Percentiles rank a stretch among this genome's conserved stretches.
These are phyloP conservation scores for Pachycephus smyrnensis DNA, from an alignment of 2,888 invertebrate genomes.

Conservation along the genomic window DNA sequence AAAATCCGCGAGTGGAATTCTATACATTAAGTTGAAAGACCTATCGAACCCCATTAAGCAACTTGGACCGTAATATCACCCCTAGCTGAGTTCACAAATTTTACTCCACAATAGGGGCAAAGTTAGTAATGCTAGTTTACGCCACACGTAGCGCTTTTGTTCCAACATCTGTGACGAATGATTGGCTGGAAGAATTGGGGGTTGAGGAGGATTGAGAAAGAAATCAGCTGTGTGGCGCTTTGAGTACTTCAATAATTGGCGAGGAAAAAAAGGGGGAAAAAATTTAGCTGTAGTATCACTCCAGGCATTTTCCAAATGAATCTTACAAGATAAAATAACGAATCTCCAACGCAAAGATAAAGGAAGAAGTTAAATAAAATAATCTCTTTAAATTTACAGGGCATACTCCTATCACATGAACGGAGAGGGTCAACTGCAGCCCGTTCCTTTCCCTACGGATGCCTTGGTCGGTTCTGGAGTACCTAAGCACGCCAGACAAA, in stretches of 20 bases:
- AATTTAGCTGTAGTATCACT: not conserved
- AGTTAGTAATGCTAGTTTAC: not conserved
- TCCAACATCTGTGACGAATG: not conserved
- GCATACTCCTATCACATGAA: constrained; percentile 96
- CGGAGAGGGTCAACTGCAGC: constrained; percentile 87
- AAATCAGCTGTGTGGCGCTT: not conserved
- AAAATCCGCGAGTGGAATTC: not conserved
- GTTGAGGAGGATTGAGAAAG: not conserved
- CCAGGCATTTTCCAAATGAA: not conserved
- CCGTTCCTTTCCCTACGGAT: constrained; percentile 95
- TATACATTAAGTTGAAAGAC: not conserved
- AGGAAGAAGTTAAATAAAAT: constrained; percentile 6
- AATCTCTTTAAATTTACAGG: constrained; percentile 66
- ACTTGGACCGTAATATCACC: not conserved
- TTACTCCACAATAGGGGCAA: not conserved
- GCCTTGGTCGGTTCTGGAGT: constrained; percentile 93
- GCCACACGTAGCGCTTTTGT: not conserved
- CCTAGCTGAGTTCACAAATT: not conserved
- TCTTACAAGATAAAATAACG: not conserved
- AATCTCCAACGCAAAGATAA: not conserved
- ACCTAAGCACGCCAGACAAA: constrained; percentile 89
- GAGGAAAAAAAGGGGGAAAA: not conserved
- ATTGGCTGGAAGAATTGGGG: not conserved
- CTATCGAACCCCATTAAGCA: not conserved
- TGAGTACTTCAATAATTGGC: not conserved